phyloP scores from a whole-genome alignment of 2,113 vertebrate genomes.

The Lethenteron reissneri region DNA sequence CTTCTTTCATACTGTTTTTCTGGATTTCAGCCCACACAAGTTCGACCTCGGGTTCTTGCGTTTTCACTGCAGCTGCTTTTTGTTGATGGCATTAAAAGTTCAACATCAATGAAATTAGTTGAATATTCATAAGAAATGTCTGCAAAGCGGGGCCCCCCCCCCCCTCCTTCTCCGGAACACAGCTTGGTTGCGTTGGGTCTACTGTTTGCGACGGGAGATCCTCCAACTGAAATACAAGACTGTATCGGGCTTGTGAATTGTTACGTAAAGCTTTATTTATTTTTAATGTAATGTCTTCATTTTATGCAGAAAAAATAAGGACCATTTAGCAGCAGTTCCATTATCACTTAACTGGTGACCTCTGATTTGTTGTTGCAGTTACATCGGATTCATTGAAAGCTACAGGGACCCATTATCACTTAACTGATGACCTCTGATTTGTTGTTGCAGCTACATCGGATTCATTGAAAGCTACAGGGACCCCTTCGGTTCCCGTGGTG shows the following conservation, averaged over 20 bases:
- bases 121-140: too few species aligned
- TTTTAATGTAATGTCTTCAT: background rate
- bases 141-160: fast-evolving
- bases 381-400: constrained; percentile 77
- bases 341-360: constrained; percentile 16
- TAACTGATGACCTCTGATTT: background rate
- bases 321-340: constrained; percentile 14
- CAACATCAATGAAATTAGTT: too few species aligned
- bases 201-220: background rate
- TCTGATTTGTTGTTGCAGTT: constrained; percentile 22
- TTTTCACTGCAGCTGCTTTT: too few species aligned
- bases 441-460: constrained; percentile 44
- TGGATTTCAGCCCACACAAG: too few species aligned
- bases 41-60: too few species aligned
- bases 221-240: background rate
- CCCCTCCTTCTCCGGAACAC: background rate
- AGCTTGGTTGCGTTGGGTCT: background rate
- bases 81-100: too few species aligned
- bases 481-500: constrained; percentile 63
- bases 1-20: too few species aligned
- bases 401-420: constrained; percentile 52
- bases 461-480: constrained; percentile 84
- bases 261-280: constrained; percentile 1
- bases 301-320: too few species aligned
- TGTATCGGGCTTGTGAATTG: background rate